Evolutionary conservation across 2,888 invertebrate genomes (phyloP).

Genomic region (Pseudanteris insignis): DNA sequence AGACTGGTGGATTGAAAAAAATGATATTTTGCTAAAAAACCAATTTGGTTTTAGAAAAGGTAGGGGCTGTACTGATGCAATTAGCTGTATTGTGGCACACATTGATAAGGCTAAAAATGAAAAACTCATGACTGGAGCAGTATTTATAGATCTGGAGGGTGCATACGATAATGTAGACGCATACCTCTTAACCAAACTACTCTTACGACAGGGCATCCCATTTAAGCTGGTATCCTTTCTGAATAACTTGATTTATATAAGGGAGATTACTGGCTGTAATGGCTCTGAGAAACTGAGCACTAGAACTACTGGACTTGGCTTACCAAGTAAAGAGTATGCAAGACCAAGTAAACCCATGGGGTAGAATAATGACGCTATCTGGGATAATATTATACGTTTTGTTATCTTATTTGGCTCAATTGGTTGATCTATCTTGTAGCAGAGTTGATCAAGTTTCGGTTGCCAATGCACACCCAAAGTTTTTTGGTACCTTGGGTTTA

Average conservation of each 20-base stretch:
- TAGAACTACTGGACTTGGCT: too few species aligned
- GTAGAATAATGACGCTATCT: constrained; percentile 49
- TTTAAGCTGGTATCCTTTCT: neutral
- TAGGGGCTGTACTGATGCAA: too few species aligned
- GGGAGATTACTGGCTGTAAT: too few species aligned
- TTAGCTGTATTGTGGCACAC: too few species aligned
- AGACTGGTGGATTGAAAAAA: too few species aligned
- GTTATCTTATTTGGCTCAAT: constrained; percentile 7
- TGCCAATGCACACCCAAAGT: constrained; percentile 31
- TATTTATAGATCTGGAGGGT: constrained; percentile 2
- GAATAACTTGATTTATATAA: too few species aligned
- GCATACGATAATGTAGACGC: constrained; percentile 8
- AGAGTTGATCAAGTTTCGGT: constrained; percentile 11
- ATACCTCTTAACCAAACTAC: neutral
- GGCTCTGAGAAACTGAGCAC: too few species aligned
- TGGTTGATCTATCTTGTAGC: constrained; percentile 1
- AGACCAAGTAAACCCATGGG: constrained; percentile 46
- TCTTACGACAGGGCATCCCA: neutral
- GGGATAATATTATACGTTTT: constrained; percentile 47
- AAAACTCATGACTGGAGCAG: neutral
- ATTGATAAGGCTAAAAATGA: neutral
- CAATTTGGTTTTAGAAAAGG: too few species aligned
- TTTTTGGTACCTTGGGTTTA: constrained; percentile 1
- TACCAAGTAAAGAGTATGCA: too few species aligned
- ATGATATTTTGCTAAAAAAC: neutral